A percentile compares a stretch with the other conserved stretches of the same genome.
Conservation (phyloP, 2,113 vertebrate genomes). For the Elephas maximus region DNA sequence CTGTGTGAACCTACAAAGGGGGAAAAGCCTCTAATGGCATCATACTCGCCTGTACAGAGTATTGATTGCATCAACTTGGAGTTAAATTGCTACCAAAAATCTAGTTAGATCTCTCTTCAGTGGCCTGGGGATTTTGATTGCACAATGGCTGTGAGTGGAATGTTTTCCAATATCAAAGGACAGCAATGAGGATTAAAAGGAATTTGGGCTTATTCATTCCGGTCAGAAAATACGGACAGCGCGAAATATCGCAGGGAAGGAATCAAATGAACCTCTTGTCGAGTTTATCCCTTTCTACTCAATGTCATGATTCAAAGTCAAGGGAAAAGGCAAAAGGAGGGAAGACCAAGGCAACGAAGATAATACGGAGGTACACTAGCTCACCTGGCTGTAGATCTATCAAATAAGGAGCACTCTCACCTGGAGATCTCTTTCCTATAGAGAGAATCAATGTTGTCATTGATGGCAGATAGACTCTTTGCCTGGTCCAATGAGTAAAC, state of each 20-base stretch:
- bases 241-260: conserved; percentile 23
- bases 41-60: background rate
- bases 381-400: background rate
- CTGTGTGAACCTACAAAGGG: conserved; percentile 3
- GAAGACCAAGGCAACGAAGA: background rate
- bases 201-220: conserved; percentile 40
- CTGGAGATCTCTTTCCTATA: background rate
- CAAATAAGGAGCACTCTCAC: background rate
- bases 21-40: conserved; percentile 37
- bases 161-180: conserved; percentile 66
- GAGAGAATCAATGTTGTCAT: background rate
- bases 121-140: conserved; percentile 54
- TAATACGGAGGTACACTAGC: background rate
- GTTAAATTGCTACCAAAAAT: conserved; percentile 54
- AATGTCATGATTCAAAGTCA: background rate
- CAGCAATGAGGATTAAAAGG: conserved; percentile 61
- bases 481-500: background rate
- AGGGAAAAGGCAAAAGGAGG: background rate
- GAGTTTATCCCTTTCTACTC: conserved; percentile 21
- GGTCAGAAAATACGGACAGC: background rate
- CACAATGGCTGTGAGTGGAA: background rate
- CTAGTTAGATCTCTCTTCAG: conserved; percentile 59
- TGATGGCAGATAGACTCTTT: background rate
- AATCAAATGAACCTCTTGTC: background rate
- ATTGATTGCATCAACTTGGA: conserved; percentile 67